A percentile compares a stretch with the other conserved stretches of the same genome.
phyloP scores from a whole-genome alignment of 2,888 invertebrate genomes.

The Agelastica alni region DNA sequence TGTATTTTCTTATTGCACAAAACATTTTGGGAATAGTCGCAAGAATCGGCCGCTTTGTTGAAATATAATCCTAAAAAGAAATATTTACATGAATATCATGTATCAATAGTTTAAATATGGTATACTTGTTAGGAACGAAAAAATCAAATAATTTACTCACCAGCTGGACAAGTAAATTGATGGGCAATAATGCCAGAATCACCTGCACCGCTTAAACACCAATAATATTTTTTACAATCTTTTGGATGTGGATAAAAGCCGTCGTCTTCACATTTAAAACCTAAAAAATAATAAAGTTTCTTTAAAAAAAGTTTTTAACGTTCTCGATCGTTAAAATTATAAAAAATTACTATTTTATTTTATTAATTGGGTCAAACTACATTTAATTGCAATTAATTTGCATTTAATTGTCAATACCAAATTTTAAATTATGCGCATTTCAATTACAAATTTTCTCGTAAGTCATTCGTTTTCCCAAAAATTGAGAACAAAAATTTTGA shows the following conservation, averaged over 20 bases:
- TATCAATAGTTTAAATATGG: not conserved
- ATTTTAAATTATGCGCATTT: too few relatives aligned
- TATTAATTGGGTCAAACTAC: too few relatives aligned
- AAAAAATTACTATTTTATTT: too few relatives aligned
- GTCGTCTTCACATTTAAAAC: conserved; percentile 90
- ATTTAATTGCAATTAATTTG: too few relatives aligned
- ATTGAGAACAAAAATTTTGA: too few relatives aligned
- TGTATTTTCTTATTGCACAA: conserved; percentile 71
- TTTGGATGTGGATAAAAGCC: conserved; percentile 91
- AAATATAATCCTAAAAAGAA: conserved; percentile 74
- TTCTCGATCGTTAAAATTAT: not conserved
- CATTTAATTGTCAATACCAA: too few relatives aligned
- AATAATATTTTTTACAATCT: conserved; percentile 93
- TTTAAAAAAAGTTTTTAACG: not conserved
- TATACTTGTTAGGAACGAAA: not conserved
- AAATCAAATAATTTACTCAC: conserved; percentile 55
- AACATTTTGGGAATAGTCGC: conserved; percentile 89
- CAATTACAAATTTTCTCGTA: too few relatives aligned
- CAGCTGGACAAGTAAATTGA: conserved; percentile 91
- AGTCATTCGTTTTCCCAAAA: too few relatives aligned
- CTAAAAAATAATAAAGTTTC: conserved; percentile 56
- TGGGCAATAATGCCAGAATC: conserved; percentile 89
- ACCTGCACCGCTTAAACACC: conserved; percentile 90
- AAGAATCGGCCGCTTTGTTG: conserved; percentile 89
- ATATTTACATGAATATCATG: not conserved